Base-by-base conservation (phyloP, 2,113 vertebrate species). In the Chionodraco myersi region DNA sequence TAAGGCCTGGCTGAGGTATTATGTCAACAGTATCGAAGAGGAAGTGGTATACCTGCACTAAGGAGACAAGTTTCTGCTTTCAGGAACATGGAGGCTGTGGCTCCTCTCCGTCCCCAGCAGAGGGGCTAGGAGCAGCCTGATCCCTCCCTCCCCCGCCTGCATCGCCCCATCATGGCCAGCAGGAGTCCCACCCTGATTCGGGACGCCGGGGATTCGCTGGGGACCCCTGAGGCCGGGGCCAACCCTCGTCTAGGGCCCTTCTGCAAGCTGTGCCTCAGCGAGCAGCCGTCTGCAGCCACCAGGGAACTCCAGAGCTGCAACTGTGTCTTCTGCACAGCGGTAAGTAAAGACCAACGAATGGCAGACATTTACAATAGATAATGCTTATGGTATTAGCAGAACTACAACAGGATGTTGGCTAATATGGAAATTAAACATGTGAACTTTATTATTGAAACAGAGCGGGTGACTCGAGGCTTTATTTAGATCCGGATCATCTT, bases 221-320 rank as follows among this genome's bases (percentile, higher is more conserved):
- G 30, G 60, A 66, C 10, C 6, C 69, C 77, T 0, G 36, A 71
- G 62, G 53, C 23, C 0, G 30, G 5, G 0, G 51, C 23, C 3
- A 26, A 64, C 72, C 52, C 72, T 34, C 90, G 23, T 80, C 91
- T 15, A 75, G 92, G 16, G 86, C 30, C 90, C 77, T 96, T 94
- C 62, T 99, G 98, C 95, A 99, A 98, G 84, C 94, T 99, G 44
- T 99, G 98, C 89, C 94, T 99, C 70, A 97, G 91, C 68, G 96
- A 97, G 84, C 96, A 96, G 79, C 92, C 96, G 23, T 57, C 92
- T 67, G 93, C 95, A 81, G 95, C 95, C 83, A 96, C 96, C 90
- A 96, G 93, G 67, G 92, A 89, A 10, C 95, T 99, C 87, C 95
- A 94, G 77, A 94, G 95, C 83, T 99, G 98, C 92, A 92, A 49